Conservation (phyloP, 2,797 vertebrate species). For the Lindbergichthys nudifrons region DNA sequence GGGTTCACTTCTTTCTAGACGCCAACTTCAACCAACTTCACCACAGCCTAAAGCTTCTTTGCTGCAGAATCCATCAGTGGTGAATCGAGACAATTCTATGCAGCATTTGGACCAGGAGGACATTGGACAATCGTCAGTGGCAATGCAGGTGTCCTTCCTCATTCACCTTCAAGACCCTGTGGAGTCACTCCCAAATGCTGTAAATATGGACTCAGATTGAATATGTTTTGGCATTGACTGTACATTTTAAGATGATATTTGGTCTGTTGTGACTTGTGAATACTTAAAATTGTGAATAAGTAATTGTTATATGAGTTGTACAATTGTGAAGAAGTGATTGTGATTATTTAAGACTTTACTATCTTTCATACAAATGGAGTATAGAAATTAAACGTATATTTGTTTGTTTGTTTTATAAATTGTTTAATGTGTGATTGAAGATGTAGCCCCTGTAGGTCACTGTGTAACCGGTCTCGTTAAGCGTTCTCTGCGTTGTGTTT, state of each 20-base stretch:
- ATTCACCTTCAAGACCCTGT: conserved; percentile 74
- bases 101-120: conserved; percentile 8
- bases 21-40: conserved; percentile 11
- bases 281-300: conserved; percentile 7
- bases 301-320: not conserved
- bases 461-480: no score
- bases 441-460: no score
- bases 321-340: conserved; percentile 10
- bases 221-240: conserved; percentile 8
- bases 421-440: not conserved
- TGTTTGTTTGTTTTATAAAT: no score
- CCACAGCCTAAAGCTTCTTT: conserved; percentile 30
- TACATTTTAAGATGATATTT: not conserved
- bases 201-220: conserved; percentile 64
- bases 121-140: conserved; percentile 11
- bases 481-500: no score
- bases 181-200: conserved; percentile 69
- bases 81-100: conserved; percentile 3
- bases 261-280: conserved; percentile 39
- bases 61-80: conserved; percentile 24
- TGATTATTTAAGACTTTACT: not conserved
- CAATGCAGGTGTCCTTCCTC: conserved; percentile 66
- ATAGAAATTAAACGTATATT: conserved; percentile 9
- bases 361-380: not conserved
- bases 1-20: conserved; percentile 39